These are phyloP conservation scores for Platycnemis pennipes DNA, from an alignment of 2,888 invertebrate genomes.

Conservation along the genomic window DNA sequence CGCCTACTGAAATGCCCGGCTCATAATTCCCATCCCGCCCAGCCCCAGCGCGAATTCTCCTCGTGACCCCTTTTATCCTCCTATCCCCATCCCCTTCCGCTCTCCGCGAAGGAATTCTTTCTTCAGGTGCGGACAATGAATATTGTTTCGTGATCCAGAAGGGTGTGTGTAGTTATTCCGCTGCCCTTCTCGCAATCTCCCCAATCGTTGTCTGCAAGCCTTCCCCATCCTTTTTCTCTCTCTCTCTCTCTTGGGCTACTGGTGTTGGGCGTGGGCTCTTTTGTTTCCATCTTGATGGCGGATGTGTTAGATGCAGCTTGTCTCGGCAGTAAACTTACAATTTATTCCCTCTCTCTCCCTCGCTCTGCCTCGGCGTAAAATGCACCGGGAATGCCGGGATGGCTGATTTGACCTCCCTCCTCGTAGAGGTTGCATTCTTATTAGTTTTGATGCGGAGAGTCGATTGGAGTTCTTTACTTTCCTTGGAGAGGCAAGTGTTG, in stretches of 20 bases:
- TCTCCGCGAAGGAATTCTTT: neutral
- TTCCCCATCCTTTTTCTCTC: neutral
- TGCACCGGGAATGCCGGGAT: neutral
- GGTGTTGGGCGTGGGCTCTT: constrained; percentile 41
- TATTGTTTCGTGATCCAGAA: constrained; percentile 61
- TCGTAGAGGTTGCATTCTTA: neutral
- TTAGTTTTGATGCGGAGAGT: neutral
- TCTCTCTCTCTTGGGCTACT: constrained; percentile 12
- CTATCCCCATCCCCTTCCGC: neutral
- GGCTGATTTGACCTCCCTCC: neutral
- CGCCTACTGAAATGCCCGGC: neutral
- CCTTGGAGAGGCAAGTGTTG: neutral
- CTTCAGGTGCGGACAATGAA: constrained; percentile 38
- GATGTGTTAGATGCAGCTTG: constrained; percentile 24
- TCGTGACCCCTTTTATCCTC: neutral
- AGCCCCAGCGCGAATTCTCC: neutral
- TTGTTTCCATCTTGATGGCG: constrained; percentile 39
- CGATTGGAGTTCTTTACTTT: neutral
- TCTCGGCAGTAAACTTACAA: constrained; percentile 35
- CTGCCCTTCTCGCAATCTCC: neutral
- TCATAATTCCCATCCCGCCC: neutral
- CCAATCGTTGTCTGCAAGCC: neutral
- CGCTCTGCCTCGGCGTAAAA: neutral
- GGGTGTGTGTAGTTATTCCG: constrained; percentile 33
- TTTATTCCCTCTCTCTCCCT: neutral